Percentiles rank a stretch among this genome's conserved stretches.
phyloP scores from a whole-genome alignment of 2,797 vertebrate species.

The Bradypus variegatus region DNA sequence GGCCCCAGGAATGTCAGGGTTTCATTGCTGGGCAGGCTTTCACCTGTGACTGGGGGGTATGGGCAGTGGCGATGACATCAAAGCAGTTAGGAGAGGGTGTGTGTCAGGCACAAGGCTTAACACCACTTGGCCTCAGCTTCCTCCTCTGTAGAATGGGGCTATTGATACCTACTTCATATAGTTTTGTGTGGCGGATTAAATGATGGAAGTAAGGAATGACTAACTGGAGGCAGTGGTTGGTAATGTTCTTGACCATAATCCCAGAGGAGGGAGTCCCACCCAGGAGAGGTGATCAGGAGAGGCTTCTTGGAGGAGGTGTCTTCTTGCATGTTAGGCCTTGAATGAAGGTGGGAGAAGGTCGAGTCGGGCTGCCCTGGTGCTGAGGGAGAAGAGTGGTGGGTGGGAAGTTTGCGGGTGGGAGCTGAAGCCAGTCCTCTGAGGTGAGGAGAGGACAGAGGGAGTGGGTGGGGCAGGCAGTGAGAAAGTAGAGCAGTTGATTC shows the following conservation, averaged over 20 bases:
- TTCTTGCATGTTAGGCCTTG: not conserved
- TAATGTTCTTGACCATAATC: not conserved
- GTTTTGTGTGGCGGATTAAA: not conserved
- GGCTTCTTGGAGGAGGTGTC: not conserved
- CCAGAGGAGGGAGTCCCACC: not conserved
- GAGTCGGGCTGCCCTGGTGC: not conserved
- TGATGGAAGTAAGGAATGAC: not conserved
- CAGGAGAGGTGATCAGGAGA: not conserved
- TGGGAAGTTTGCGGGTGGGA: not conserved
- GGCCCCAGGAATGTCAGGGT: not conserved
- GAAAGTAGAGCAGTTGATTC: not conserved
- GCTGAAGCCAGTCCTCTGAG: not conserved
- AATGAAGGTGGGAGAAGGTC: not conserved
- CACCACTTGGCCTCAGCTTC: not conserved
- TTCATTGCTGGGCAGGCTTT: not conserved
- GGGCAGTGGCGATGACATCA: not conserved
- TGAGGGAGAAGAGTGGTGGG: not conserved
- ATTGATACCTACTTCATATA: not conserved
- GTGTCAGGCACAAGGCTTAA: not conserved
- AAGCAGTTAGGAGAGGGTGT: not conserved
- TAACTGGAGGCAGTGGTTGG: not conserved
- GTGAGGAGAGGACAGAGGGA: not conserved
- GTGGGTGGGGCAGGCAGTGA: not conserved
- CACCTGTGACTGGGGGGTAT: rapidly evolving
- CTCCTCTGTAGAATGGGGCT: not conserved